Evolutionary conservation across 2,888 invertebrate species (phyloP).

Genomic region (Caenorhabditis virilis): DNA sequence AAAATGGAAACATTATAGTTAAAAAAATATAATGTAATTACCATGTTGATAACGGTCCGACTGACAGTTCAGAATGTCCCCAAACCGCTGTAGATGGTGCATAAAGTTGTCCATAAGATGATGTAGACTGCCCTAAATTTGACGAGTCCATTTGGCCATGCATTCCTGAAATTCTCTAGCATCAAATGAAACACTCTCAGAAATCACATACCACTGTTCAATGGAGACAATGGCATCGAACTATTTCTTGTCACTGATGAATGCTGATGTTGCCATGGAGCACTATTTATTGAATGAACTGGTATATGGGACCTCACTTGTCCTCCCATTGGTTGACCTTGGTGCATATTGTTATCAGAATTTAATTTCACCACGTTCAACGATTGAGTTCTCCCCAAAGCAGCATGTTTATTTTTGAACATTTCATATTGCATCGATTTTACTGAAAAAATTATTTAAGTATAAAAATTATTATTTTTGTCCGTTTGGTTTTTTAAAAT

Average conservation of each 20-base stretch:
- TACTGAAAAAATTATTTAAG: constrained; percentile 44
- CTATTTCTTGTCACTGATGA: constrained; percentile 12
- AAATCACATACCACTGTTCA: constrained; percentile 10
- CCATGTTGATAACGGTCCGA: constrained; percentile 49
- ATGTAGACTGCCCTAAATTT: too few relatives aligned
- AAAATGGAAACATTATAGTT: too few relatives aligned
- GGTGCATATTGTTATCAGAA: background rate
- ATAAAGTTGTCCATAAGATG: constrained; percentile 40
- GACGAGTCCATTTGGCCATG: too few relatives aligned
- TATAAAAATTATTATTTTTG: background rate
- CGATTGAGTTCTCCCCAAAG: constrained; percentile 54
- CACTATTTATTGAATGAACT: constrained; percentile 24
- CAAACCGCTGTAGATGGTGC: constrained; percentile 60
- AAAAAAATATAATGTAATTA: too few relatives aligned
- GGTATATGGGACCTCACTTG: constrained; percentile 6
- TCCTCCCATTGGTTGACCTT: background rate
- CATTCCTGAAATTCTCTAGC: too few relatives aligned
- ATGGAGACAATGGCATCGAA: constrained; percentile 32
- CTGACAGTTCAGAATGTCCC: constrained; percentile 56
- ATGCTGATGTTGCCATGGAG: constrained; percentile 30
- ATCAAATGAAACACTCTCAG: too few relatives aligned
- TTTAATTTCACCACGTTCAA: constrained; percentile 41
- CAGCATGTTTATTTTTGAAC: constrained; percentile 34
- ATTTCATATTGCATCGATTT: constrained; percentile 58
- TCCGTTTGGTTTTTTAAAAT: background rate